phyloP scores from a whole-genome alignment of 2,797 vertebrate species.

The Notamacropus eugenii region DNA sequence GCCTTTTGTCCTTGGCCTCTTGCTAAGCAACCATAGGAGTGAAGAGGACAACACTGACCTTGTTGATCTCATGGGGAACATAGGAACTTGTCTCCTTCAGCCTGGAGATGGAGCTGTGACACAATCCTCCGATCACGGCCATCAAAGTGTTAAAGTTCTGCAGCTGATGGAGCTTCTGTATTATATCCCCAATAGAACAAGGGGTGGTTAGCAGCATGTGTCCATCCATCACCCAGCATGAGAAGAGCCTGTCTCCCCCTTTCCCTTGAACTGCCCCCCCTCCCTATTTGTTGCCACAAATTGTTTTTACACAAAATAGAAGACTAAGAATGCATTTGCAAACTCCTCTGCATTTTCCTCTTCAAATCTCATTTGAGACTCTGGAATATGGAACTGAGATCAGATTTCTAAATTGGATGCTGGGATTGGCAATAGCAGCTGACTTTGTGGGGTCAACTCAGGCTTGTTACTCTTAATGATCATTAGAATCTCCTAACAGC shows the following conservation, averaged over 20 bases:
- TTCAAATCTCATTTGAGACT: neutral
- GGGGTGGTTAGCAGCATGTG: constrained; percentile 5
- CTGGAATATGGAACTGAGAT: neutral
- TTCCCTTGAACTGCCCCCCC: neutral
- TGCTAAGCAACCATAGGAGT: neutral
- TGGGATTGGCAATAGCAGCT: neutral
- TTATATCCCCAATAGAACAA: constrained; percentile 13
- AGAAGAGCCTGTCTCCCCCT: neutral
- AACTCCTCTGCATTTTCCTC: neutral
- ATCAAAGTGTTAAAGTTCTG: constrained; percentile 98
- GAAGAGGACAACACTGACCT: constrained; percentile 86
- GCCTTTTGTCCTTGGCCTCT: neutral
- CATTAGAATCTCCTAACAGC: neutral
- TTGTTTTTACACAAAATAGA: neutral
- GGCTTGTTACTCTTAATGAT: neutral
- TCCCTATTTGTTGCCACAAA: neutral
- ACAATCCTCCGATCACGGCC: constrained; percentile 96
- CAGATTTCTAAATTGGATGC: neutral
- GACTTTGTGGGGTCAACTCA: neutral
- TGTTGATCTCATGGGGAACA: constrained; percentile 93
- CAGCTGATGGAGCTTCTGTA: constrained; percentile 92
- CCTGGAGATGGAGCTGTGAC: constrained; percentile 96
- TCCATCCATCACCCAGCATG: neutral
- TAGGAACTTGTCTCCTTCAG: constrained; percentile 96
- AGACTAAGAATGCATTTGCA: neutral